Percentiles rank a stretch among this genome's conserved stretches.
Conservation (phyloP, 2,888 invertebrate species). For the Dysmachus trigonus region DNA sequence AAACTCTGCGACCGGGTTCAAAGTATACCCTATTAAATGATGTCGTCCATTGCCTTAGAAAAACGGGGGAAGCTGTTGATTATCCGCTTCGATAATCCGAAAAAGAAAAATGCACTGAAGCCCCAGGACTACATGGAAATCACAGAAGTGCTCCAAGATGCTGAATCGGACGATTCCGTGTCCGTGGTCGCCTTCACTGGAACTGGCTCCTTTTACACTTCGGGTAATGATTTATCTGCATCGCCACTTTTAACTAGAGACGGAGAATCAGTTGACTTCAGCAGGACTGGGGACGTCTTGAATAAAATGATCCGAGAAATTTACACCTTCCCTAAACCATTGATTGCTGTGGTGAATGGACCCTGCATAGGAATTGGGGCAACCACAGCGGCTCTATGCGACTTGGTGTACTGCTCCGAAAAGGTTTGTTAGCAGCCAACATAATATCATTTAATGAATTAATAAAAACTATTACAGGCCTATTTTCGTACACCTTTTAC, state of each 20-base stretch:
- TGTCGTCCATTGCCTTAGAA: constrained; percentile 16
- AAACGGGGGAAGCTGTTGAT: constrained; percentile 66
- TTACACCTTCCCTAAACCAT: constrained; percentile 86
- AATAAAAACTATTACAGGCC: constrained; percentile 69
- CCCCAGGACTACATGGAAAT: constrained; percentile 74
- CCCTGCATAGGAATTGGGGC: constrained; percentile 92
- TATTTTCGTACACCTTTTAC: constrained; percentile 91
- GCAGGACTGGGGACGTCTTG: constrained; percentile 55
- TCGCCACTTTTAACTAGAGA: constrained; percentile 36
- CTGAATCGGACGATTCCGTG: constrained; percentile 73
- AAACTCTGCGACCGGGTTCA: background rate
- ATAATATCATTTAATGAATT: constrained; percentile 24
- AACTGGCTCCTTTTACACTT: constrained; percentile 81
- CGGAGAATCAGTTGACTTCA: constrained; percentile 57
- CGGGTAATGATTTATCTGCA: constrained; percentile 77
- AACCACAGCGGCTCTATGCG: constrained; percentile 85
- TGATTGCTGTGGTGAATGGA: constrained; percentile 91
- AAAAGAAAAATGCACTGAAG: constrained; percentile 82
- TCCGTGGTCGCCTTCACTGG: constrained; percentile 81
- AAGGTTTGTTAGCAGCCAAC: constrained; percentile 66
- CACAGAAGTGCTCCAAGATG: constrained; percentile 72
- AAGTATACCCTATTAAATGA: background rate
- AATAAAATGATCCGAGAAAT: constrained; percentile 78
- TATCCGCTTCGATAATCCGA: constrained; percentile 78
- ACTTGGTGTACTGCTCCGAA: constrained; percentile 88